These are phyloP conservation scores for Nasonia vitripennis DNA, from an alignment of 1,140 invertebrate genomes.

Conservation along the genomic window DNA sequence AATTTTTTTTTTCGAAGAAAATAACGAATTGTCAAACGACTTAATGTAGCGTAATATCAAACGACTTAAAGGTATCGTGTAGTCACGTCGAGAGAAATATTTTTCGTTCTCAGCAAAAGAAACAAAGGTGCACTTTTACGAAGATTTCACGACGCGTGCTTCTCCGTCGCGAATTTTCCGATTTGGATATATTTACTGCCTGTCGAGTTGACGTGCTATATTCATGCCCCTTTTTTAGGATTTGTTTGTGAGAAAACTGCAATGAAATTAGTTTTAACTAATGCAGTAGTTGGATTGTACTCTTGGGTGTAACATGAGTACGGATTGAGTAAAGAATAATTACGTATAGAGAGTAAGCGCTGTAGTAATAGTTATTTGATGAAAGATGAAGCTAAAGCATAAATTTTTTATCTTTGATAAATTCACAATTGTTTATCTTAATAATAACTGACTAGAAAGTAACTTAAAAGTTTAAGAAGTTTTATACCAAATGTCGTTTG, in stretches of 20 bases:
- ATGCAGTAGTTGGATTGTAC: constrained; percentile 17
- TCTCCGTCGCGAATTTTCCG: neutral
- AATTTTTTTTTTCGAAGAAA: constrained; percentile 34
- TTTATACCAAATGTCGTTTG: constrained; percentile 22
- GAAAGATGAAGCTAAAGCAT: neutral
- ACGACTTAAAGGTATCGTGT: constrained; percentile 16
- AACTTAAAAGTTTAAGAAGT: constrained; percentile 20
- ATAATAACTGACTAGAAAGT: neutral
- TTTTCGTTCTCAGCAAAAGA: constrained; percentile 13
- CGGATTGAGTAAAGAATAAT: neutral
- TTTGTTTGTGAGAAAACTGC: constrained; percentile 11
- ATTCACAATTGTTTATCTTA: constrained; percentile 2
- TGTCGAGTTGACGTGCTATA: constrained; percentile 29
- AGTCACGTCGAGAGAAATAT: neutral
- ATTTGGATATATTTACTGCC: constrained; percentile 31
- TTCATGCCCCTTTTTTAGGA: constrained; percentile 1
- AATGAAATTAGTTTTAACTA: constrained; percentile 34
- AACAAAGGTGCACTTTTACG: neutral
- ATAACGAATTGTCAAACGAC: neutral
- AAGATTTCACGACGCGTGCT: neutral
- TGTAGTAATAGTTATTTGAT: constrained; percentile 19
- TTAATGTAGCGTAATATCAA: constrained; percentile 32
- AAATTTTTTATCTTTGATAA: neutral
- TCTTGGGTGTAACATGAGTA: neutral
- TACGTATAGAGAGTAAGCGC: neutral